Conservation (phyloP, 2,888 invertebrate species). For the Hypolimnas misippus region DNA sequence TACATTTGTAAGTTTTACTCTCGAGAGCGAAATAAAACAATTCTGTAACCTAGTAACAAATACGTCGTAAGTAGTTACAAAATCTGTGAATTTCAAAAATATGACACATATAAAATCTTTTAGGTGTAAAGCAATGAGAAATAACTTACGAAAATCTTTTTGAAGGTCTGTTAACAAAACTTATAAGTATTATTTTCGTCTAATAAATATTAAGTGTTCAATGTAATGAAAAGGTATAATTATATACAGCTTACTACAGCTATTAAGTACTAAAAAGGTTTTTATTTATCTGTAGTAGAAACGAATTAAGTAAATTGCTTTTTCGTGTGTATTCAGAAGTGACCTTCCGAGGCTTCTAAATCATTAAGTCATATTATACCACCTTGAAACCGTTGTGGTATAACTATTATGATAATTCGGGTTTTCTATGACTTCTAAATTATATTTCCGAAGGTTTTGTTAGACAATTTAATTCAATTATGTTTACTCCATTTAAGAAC, state of each 20-base stretch:
- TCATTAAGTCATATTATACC: constrained; percentile 8
- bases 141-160: too few relatives aligned
- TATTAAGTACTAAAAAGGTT: not conserved
- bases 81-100: too few relatives aligned
- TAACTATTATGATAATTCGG: not conserved
- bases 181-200: too few relatives aligned
- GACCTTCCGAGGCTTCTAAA: constrained; percentile 7
- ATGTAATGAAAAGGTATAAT: too few relatives aligned
- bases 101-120: too few relatives aligned
- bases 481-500: not conserved
- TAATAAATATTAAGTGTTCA: too few relatives aligned
- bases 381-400: constrained; percentile 6
- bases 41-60: too few relatives aligned
- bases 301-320: constrained; percentile 25
- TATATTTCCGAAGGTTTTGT: constrained; percentile 1
- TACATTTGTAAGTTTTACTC: too few relatives aligned
- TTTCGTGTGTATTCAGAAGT: constrained; percentile 24
- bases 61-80: too few relatives aligned
- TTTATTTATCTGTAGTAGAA: not conserved
- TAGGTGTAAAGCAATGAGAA: too few relatives aligned
- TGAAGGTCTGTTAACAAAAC: too few relatives aligned
- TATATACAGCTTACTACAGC: not conserved
- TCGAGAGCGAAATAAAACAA: too few relatives aligned
- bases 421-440: not conserved
- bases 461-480: not conserved